A percentile compares a stretch with the other conserved stretches of the same genome.
Conservation (phyloP, 1,140 invertebrate species). For the Panulirus ornatus region DNA sequence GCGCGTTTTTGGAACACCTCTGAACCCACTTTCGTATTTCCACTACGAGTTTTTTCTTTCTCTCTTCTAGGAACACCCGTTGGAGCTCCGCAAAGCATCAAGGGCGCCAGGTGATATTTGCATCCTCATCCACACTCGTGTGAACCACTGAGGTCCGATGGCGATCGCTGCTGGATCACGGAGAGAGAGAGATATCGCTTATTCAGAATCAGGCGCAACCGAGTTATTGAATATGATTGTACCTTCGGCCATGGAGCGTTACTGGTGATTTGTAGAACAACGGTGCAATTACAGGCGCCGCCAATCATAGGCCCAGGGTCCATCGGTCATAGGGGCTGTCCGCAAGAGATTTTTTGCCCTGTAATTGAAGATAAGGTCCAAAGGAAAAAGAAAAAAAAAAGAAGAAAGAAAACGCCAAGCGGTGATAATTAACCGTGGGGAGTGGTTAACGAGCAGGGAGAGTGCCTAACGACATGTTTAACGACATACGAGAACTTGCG, state of each 20-base stretch:
- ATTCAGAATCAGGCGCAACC: constrained; percentile 5
- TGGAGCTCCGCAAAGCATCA: no score
- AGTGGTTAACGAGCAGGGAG: constrained; percentile 33
- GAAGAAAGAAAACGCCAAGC: constrained; percentile 27
- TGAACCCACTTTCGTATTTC: no score
- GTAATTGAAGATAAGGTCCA: constrained; percentile 36
- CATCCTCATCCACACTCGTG: background rate
- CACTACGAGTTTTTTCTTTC: no score
- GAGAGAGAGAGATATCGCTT: background rate
- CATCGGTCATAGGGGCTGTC: constrained; percentile 26
- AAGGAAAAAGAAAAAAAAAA: no score
- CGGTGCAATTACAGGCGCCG: constrained; percentile 39
- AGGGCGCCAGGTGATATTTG: no score
- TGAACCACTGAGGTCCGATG: background rate
- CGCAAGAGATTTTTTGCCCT: constrained; percentile 43
- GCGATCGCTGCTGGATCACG: background rate
- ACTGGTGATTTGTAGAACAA: constrained; percentile 17
- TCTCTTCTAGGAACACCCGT: no score
- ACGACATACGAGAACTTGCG: background rate
- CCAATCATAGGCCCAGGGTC: constrained; percentile 24
- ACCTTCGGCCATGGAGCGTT: constrained; percentile 18
- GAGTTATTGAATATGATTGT: constrained; percentile 51
- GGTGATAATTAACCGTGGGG: constrained; percentile 40
- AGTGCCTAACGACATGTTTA: constrained; percentile 13
- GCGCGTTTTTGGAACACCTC: no score